Evolutionary conservation across 2,113 vertebrate species (phyloP), one percentile per base, ranked within the genome.

Genomic region (Thryonomys swinderianus): DNA sequence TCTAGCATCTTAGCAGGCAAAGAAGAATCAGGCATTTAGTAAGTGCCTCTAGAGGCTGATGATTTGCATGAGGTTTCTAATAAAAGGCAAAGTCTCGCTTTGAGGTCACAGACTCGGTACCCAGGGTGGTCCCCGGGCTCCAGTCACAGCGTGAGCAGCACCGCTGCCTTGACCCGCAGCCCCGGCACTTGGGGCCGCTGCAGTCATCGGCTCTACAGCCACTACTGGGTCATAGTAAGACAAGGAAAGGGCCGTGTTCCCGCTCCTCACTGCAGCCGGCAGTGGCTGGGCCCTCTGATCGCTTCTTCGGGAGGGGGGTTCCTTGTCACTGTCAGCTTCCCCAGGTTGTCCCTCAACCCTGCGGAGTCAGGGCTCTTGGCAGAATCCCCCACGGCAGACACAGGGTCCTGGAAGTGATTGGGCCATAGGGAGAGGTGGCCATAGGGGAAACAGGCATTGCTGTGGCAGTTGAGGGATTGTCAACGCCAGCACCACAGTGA

Each of bases 1-100:
- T 93, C 87, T 61, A 69, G 87, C 27, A 17, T 74, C 25, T 37
- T 66, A 57, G 88, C 40, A 51, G 94, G 96, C 90, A 74, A 88
- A 95, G 92, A 78, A 74, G 85, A 84, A 93, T 45, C 7, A 1
- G 88, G 73, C 34, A 18, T 79, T 85, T 95, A 69, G 80, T 62
- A 92, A 88, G 59, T 3, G 66, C 45, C 76, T 64, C 48, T 23
- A 48, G 81, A 91, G 82, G 27, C 81, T 79, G 53, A 48, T 59
- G 90, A 69, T 94, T 84, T 81, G 88, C 2, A 0, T 74, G 84
- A 57, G 62, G 90, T 87, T 85, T 57, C 90, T n/a, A 55, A 45
- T 57, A 61, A 94, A 90, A 90, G 73, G 51, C 37, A 20, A 82
- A 81, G 66, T 27, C 69, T 80, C 27, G 48, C 96, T 92, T 87